phyloP scores from a whole-genome alignment of 2,888 invertebrate species.

The Acleris cristana region DNA sequence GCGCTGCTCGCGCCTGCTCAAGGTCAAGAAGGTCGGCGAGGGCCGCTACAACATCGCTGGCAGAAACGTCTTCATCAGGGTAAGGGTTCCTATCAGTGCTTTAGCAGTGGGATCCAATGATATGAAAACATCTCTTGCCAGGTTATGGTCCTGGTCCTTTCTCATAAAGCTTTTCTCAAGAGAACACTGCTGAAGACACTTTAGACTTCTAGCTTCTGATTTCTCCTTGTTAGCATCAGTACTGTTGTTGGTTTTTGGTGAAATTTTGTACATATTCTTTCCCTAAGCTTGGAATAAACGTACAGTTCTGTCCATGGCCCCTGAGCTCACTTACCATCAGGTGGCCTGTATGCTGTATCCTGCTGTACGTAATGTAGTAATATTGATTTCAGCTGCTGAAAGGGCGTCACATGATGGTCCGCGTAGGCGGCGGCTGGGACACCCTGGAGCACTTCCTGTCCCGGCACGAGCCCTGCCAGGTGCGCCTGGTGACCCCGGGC shows the following conservation, averaged over 20 bases:
- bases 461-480: conserved; percentile 94
- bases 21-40: conserved; percentile 92
- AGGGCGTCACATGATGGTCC: conserved; percentile 97
- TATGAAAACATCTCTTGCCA: too few relatives aligned
- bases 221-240: background rate
- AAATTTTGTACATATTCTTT: background rate
- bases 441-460: conserved; percentile 95
- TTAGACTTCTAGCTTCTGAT: background rate
- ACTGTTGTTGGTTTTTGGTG: background rate
- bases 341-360: background rate
- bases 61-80: conserved; percentile 93
- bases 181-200: too few relatives aligned
- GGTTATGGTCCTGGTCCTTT: too few relatives aligned
- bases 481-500: conserved; percentile 81
- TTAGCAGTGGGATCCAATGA: background rate
- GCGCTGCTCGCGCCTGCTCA: conserved; percentile 88
- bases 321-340: too few relatives aligned
- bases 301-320: too few relatives aligned
- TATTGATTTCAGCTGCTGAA: conserved; percentile 88
- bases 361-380: background rate
- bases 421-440: conserved; percentile 97
- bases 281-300: too few relatives aligned
- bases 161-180: too few relatives aligned
- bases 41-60: conserved; percentile 94
- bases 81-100: conserved; percentile 66